Evolutionary conservation across 2,888 invertebrate genomes (phyloP).

Genomic region (Tenthredo scrophulariae): DNA sequence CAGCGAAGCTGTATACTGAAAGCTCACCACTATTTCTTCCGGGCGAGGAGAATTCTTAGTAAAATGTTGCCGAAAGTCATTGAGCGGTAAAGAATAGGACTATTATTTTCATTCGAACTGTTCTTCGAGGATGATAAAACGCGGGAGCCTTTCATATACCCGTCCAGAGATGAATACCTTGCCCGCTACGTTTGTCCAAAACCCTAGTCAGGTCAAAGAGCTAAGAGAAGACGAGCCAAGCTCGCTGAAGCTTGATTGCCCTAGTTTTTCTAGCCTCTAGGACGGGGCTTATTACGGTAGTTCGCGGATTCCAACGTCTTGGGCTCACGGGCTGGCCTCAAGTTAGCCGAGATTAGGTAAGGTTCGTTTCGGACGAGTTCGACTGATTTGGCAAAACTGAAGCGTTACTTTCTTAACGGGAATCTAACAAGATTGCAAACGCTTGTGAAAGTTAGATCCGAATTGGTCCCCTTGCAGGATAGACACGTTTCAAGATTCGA

Average conservation of each 20-base stretch:
- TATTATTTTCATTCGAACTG: neutral
- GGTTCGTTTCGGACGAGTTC: neutral
- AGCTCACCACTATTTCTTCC: neutral
- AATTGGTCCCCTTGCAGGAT: neutral
- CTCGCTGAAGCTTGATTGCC: slow-evolving; percentile 31
- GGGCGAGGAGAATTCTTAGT: neutral
- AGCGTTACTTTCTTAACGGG: slow-evolving; percentile 5
- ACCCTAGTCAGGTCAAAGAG: neutral
- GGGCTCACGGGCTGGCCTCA: neutral
- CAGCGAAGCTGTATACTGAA: neutral
- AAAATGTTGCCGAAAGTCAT: neutral
- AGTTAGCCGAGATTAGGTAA: slow-evolving; percentile 15
- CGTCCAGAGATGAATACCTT: neutral
- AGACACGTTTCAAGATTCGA: neutral
- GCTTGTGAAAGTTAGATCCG: neutral
- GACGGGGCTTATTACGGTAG: slow-evolving; percentile 14
- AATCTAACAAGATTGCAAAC: slow-evolving; percentile 5
- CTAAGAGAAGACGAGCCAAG: neutral
- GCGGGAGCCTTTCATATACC: neutral
- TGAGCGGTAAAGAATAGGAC: slow-evolving; percentile 9
- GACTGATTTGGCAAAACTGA: slow-evolving; percentile 1
- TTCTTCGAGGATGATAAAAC: neutral
- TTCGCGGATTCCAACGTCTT: slow-evolving; percentile 15
- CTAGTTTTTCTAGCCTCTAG: slow-evolving; percentile 30
- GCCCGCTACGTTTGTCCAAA: neutral